Conservation (phyloP, 1,140 invertebrate species). For the Hesperophylax magnus region DNA sequence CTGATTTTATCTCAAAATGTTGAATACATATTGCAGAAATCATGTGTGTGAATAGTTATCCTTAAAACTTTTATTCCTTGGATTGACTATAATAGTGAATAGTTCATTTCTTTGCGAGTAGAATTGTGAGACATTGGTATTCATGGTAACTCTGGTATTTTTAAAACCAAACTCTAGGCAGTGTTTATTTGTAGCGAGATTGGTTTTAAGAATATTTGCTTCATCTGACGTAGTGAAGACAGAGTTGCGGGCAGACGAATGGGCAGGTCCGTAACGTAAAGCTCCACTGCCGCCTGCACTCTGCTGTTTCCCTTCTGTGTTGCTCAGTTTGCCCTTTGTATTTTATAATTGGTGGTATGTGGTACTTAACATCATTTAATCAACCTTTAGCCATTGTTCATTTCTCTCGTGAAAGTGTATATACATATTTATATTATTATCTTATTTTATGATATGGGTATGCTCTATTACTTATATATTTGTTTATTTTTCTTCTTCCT, state of each 20-base stretch:
- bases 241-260: background rate
- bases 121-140: background rate
- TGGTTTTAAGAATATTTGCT: background rate
- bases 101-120: background rate
- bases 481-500: conserved; percentile 55
- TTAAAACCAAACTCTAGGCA: background rate
- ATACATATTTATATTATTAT: conserved; percentile 6
- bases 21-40: too few relatives aligned
- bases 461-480: conserved; percentile 50
- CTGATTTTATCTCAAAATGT: too few relatives aligned
- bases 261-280: background rate
- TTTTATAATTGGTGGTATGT: conserved; percentile 30
- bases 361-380: conserved; percentile 28
- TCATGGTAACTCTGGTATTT: background rate
- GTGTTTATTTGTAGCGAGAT: background rate
- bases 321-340: conserved; percentile 34
- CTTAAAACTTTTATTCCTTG: too few relatives aligned
- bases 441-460: conserved; percentile 34
- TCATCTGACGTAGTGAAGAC: background rate
- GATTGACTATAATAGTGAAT: too few relatives aligned
- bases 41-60: too few relatives aligned
- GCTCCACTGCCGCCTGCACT: conserved; percentile 30
- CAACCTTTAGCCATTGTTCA: conserved; percentile 22
- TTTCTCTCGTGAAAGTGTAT: conserved; percentile 20
- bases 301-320: conserved; percentile 29